phyloP scores from a whole-genome alignment of 2,888 invertebrate species.

The Arrhopalites spinosus region DNA sequence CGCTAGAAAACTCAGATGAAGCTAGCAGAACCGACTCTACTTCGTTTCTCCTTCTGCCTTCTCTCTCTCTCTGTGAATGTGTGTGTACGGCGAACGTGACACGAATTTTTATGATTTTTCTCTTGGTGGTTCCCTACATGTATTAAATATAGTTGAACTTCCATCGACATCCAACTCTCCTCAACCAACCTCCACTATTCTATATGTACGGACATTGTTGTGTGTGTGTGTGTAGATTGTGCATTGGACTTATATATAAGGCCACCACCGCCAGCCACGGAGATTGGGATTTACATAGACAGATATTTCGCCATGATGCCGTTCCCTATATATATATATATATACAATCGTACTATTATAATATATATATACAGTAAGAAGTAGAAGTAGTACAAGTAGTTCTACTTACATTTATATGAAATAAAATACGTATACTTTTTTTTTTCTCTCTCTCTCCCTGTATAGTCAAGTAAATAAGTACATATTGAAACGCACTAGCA shows the following conservation, averaged over 20 bases:
- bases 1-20: neutral
- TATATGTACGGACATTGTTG: neutral
- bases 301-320: neutral
- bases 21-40: neutral
- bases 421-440: neutral
- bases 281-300: slow-evolving; percentile 3
- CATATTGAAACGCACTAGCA: slow-evolving; percentile 6
- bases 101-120: slow-evolving; percentile 40
- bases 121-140: slow-evolving; percentile 28
- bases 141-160: slow-evolving; percentile 31
- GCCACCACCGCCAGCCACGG: no score
- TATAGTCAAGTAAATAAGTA: neutral
- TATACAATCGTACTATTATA: no score
- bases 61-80: slow-evolving; percentile 36
- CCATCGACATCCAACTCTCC: slow-evolving; percentile 1
- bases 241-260: neutral
- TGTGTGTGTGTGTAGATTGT: neutral
- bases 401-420: neutral
- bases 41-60: neutral
- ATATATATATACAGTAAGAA: no score
- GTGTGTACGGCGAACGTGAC: slow-evolving; percentile 38
- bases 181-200: neutral
- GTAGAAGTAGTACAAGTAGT: neutral
- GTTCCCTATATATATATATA: no score
- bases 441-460: no score